Evolutionary conservation across 2,113 vertebrate genomes (phyloP).

Genomic region (Martes martes): DNA sequence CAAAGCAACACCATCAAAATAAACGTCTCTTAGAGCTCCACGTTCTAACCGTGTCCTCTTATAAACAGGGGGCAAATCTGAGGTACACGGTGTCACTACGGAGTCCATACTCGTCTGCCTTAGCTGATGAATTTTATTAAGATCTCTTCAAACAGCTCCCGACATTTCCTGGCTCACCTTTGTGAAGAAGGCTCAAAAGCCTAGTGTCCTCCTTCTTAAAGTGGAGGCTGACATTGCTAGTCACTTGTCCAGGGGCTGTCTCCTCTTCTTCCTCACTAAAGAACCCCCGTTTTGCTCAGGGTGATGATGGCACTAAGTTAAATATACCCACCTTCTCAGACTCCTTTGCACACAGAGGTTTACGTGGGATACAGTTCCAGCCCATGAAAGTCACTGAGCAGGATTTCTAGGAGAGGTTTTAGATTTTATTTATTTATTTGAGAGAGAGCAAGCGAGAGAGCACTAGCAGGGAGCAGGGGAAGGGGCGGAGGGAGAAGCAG

Average conservation of each 20-base stretch:
- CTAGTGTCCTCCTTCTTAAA: not conserved
- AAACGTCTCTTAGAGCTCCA: not conserved
- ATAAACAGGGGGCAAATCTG: not conserved
- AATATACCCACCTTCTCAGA: not conserved
- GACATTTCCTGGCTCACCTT: not conserved
- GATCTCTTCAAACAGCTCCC: not conserved
- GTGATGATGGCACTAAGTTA: not conserved
- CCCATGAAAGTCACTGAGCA: not conserved
- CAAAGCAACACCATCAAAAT: slow-evolving; percentile 30
- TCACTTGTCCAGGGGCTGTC: not conserved
- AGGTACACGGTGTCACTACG: not conserved
- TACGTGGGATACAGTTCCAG: not conserved
- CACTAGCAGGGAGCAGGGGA: too few relatives aligned
- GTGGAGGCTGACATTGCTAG: not conserved
- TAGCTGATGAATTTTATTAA: not conserved
- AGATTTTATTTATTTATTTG: too few relatives aligned
- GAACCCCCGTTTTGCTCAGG: not conserved
- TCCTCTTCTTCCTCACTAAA: not conserved
- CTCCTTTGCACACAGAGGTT: not conserved
- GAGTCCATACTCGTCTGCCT: not conserved
- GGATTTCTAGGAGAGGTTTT: not conserved
- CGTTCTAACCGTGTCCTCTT: not conserved
- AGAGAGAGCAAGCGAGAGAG: too few relatives aligned
- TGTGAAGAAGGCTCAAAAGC: not conserved
- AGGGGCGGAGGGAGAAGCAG: too few relatives aligned